phyloP scores from a whole-genome alignment of 2,797 vertebrate genomes.

The Calcarius lapponicus region DNA sequence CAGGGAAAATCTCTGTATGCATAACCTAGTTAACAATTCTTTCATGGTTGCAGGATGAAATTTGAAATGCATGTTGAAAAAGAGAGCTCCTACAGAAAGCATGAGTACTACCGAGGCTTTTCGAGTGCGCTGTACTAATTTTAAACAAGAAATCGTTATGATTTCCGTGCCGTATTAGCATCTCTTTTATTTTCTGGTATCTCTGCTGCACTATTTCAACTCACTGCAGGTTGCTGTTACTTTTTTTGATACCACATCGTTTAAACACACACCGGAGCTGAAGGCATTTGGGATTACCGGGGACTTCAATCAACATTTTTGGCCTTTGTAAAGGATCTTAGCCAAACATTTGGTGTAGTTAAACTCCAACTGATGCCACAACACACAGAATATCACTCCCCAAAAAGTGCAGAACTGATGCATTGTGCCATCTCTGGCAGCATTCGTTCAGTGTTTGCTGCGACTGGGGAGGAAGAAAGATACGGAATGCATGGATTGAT shows the following conservation, averaged over 20 bases:
- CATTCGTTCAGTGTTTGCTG: slow-evolving; percentile 70
- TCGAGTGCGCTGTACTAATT: slow-evolving; percentile 16
- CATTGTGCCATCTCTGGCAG: slow-evolving; percentile 70
- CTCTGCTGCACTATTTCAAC: slow-evolving; percentile 17
- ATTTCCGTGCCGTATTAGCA: slow-evolving; percentile 32
- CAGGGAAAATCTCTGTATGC: slow-evolving; percentile 42
- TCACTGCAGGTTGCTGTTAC: slow-evolving; percentile 16
- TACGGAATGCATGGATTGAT: slow-evolving; percentile 82
- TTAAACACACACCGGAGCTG: background rate
- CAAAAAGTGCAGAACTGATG: slow-evolving; percentile 57
- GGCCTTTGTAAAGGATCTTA: slow-evolving; percentile 30
- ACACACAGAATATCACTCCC: background rate
- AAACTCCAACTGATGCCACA: slow-evolving; percentile 34
- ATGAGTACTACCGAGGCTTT: background rate
- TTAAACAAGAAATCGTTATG: slow-evolving; percentile 49
- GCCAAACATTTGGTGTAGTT: slow-evolving; percentile 27
- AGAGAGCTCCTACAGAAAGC: slow-evolving; percentile 42
- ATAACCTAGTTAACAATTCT: slow-evolving; percentile 49
- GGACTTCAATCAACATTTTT: slow-evolving; percentile 25
- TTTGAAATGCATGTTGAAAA: slow-evolving; percentile 41
- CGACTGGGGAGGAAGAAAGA: slow-evolving; percentile 67
- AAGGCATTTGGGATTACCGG: background rate
- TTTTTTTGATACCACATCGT: background rate
- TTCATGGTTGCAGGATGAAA: slow-evolving; percentile 14
- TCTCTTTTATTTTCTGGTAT: background rate